Evolutionary conservation across 2,113 vertebrate species (phyloP).

Genomic region (Syrrhaptes paradoxus): DNA sequence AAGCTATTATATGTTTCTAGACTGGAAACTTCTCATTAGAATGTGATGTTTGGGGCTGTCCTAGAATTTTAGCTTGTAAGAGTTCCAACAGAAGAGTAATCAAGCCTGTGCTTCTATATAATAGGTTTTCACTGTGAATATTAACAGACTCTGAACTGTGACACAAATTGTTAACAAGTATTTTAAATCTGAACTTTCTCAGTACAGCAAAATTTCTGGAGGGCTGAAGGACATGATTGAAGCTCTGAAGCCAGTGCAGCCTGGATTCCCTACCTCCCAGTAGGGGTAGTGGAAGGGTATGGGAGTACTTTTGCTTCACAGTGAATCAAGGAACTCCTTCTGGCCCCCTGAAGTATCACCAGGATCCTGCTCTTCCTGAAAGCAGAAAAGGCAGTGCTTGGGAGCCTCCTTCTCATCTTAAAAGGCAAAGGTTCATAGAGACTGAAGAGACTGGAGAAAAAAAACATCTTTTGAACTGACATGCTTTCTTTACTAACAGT

Average conservation of each 20-base stretch:
- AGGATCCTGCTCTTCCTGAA: not conserved
- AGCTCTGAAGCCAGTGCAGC: not conserved
- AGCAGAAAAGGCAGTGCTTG: not conserved
- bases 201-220: not conserved
- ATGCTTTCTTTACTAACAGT: not conserved
- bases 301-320: not conserved
- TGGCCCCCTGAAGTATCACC: not conserved
- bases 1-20: not conserved
- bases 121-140: not conserved
- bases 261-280: not conserved
- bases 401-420: not conserved
- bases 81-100: not conserved
- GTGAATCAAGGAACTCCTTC: not conserved
- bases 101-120: not conserved
- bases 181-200: not conserved
- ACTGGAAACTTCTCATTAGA: constrained; percentile 1
- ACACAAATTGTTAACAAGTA: not conserved
- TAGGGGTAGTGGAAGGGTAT: not conserved
- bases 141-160: not conserved
- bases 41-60: not conserved
- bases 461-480: not conserved
- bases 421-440: not conserved
- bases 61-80: not conserved
- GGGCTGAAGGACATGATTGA: not conserved
- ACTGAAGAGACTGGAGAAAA: not conserved